Conservation (phyloP, 1,140 invertebrate species). For the Penaeus indicus region DNA sequence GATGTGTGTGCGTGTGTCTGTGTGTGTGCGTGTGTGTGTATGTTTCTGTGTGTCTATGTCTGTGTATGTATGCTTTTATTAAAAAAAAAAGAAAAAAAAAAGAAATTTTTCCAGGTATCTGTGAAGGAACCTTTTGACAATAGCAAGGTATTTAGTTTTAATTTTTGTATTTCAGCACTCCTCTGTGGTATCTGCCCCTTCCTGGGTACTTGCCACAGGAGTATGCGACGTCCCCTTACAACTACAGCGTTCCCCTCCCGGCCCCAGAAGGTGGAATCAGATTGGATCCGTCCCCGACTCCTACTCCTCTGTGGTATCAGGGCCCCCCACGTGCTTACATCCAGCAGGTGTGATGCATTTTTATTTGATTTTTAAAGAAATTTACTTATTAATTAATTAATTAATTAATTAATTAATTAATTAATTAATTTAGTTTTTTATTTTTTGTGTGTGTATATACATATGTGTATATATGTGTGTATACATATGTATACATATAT, state of each 20-base stretch:
- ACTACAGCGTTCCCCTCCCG: slow-evolving; percentile 68
- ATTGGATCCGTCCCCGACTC: slow-evolving; percentile 70
- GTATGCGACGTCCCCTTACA: slow-evolving; percentile 71
- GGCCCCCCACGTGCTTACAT: slow-evolving; percentile 82
- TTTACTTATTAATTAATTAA: no score
- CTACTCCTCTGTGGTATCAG: slow-evolving; percentile 69
- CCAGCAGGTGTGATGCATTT: slow-evolving; percentile 76
- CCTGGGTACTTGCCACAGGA: slow-evolving; percentile 85
- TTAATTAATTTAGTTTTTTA: no score
- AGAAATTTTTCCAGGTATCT: no score
- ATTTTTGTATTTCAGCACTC: slow-evolving; percentile 76
- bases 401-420: no score
- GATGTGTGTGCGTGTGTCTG: no score
- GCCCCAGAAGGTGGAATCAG: slow-evolving; percentile 68
- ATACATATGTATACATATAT: no score
- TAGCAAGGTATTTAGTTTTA: background rate
- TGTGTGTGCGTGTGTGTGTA: no score
- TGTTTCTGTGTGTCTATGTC: no score
- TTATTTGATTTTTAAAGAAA: background rate
- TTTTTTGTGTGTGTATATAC: no score
- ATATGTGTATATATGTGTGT: no score
- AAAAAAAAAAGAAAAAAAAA: no score
- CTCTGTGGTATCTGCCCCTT: slow-evolving; percentile 83
- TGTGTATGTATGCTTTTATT: no score
- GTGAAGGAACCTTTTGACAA: slow-evolving; percentile 14